Percentiles rank a stretch among this genome's conserved stretches.
Evolutionary conservation across 2,888 invertebrate genomes (phyloP).

Genomic region (Drosophila greeni): DNA sequence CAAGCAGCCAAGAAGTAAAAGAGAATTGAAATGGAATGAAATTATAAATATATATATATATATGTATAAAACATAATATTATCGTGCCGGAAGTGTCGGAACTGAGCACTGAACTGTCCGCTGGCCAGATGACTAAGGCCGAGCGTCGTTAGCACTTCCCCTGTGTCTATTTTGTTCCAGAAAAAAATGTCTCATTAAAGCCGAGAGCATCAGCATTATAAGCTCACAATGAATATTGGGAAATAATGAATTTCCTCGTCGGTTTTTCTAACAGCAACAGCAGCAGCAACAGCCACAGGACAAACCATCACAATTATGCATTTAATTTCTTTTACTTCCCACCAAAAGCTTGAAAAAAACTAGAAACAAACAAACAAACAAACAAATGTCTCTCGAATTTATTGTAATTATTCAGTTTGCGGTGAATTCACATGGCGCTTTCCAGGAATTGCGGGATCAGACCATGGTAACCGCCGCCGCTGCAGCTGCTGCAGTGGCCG

Average conservation of each 20-base stretch:
- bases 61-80: slow-evolving; percentile 28
- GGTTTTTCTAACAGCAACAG: not conserved
- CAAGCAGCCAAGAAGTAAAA: slow-evolving; percentile 19
- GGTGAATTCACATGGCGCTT: slow-evolving; percentile 80
- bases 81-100: slow-evolving; percentile 66
- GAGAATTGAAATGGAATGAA: slow-evolving; percentile 36
- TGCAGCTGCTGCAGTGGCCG: slow-evolving; percentile 80
- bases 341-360: too few species aligned
- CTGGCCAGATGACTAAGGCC: slow-evolving; percentile 38
- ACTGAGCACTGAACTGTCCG: slow-evolving; percentile 40
- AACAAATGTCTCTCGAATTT: slow-evolving; percentile 68
- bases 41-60: slow-evolving; percentile 24
- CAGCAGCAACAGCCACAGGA: not conserved
- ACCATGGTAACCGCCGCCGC: slow-evolving; percentile 78
- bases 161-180: slow-evolving; percentile 3
- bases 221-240: not conserved
- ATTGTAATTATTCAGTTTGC: slow-evolving; percentile 79
- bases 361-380: slow-evolving; percentile 34
- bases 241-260: not conserved
- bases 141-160: not conserved
- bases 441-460: slow-evolving; percentile 92
- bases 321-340: not conserved
- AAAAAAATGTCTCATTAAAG: slow-evolving; percentile 12
- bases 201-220: too few species aligned
- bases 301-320: not conserved